These are phyloP conservation scores for Tauraco hartlaubi DNA, from an alignment of 2,797 vertebrate genomes.

Conservation along the genomic window DNA sequence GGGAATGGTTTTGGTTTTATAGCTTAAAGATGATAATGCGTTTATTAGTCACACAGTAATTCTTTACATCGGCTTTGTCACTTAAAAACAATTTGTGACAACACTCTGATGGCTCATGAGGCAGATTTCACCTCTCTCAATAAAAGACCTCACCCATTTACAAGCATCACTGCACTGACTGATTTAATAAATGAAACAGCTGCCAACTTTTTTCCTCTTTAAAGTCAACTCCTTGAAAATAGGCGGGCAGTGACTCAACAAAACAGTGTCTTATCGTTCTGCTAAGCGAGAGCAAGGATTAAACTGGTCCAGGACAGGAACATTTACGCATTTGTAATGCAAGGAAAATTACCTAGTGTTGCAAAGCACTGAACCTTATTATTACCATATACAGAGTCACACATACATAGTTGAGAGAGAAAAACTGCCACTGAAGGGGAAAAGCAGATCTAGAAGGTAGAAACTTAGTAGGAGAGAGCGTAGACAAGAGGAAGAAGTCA, in stretches of 20 bases:
- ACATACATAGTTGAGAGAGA: background rate
- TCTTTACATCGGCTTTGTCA: background rate
- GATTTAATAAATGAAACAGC: background rate
- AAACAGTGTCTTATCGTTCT: conserved; percentile 27
- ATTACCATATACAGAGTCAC: background rate
- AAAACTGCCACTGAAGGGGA: background rate
- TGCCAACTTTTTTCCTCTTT: background rate
- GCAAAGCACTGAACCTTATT: background rate
- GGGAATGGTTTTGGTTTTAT: background rate
- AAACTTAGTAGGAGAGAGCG: background rate
- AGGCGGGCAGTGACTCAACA: conserved; percentile 28
- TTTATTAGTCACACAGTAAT: background rate
- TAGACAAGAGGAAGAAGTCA: background rate
- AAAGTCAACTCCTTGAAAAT: conserved; percentile 19
- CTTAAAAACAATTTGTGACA: background rate
- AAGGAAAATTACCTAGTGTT: background rate
- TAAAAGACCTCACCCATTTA: background rate
- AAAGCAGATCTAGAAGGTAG: background rate
- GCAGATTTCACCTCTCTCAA: background rate
- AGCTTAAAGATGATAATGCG: background rate
- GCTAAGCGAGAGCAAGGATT: background rate
- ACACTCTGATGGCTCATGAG: background rate
- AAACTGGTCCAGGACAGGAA: background rate
- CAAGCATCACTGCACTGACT: background rate
- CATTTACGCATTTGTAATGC: background rate